phyloP scores from a whole-genome alignment of 2,113 vertebrate genomes.

The Collichthys lucidus region DNA sequence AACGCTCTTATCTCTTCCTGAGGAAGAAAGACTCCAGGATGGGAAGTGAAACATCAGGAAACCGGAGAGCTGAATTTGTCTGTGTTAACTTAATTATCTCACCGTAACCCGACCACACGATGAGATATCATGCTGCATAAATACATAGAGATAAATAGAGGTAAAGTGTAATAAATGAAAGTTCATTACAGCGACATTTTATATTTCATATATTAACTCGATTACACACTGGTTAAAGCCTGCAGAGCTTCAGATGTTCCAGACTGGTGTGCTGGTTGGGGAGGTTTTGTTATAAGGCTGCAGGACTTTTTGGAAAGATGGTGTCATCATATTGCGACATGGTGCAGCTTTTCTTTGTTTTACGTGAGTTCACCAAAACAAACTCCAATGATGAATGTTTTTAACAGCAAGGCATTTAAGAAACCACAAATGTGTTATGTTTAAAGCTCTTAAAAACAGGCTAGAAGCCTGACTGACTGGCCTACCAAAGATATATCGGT shows the following conservation, averaged over 20 bases:
- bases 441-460: background rate
- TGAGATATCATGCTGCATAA: no score
- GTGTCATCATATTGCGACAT: background rate
- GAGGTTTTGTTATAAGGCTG: background rate
- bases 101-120: background rate
- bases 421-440: background rate
- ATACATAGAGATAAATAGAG: no score
- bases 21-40: conserved; percentile 2
- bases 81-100: background rate
- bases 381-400: background rate
- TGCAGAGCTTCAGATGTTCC: background rate
- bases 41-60: background rate
- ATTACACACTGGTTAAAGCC: no score
- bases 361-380: background rate
- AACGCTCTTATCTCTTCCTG: conserved; percentile 40
- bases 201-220: background rate
- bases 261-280: background rate
- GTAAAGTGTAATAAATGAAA: no score
- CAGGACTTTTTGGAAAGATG: background rate
- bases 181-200: background rate
- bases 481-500: no score
- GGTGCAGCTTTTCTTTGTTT: background rate
- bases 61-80: background rate
- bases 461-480: no score
- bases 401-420: background rate